These are phyloP conservation scores for Hartigia nigra DNA, from an alignment of 2,888 invertebrate species.

Conservation along the genomic window DNA sequence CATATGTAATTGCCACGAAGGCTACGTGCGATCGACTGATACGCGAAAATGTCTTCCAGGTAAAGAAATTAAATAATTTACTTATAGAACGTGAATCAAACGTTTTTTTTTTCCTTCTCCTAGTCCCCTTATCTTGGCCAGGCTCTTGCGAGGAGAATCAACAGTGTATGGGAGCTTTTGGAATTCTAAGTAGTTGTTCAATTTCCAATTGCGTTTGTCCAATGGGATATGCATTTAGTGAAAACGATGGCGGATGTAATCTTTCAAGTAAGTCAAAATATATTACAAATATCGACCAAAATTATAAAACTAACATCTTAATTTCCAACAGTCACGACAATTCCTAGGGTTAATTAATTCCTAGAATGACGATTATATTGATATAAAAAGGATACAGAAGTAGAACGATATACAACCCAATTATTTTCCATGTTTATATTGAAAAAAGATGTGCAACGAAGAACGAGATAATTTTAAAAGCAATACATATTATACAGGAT, in stretches of 20 bases:
- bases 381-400: neutral
- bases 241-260: constrained; percentile 2
- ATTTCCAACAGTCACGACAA: neutral
- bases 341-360: neutral
- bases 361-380: neutral
- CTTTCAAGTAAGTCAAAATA: neutral
- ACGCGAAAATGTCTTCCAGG: neutral
- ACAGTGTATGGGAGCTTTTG: constrained; percentile 10
- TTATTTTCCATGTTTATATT: neutral
- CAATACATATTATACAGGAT: neutral
- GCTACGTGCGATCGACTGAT: neutral
- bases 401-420: neutral
- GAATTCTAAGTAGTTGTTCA: constrained; percentile 9
- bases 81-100: neutral
- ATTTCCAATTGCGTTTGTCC: constrained; percentile 5
- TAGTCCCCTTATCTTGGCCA: constrained; percentile 10
- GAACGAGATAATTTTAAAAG: neutral
- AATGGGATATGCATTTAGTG: constrained; percentile 1
- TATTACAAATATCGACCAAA: neutral
- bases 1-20: neutral
- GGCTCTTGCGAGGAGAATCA: constrained; percentile 11
- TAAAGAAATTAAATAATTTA: neutral
- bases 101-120: constrained; percentile 10
- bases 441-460: neutral
- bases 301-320: neutral